Conservation (phyloP, 2,888 invertebrate species). For the Steinernema scapterisci region DNA sequence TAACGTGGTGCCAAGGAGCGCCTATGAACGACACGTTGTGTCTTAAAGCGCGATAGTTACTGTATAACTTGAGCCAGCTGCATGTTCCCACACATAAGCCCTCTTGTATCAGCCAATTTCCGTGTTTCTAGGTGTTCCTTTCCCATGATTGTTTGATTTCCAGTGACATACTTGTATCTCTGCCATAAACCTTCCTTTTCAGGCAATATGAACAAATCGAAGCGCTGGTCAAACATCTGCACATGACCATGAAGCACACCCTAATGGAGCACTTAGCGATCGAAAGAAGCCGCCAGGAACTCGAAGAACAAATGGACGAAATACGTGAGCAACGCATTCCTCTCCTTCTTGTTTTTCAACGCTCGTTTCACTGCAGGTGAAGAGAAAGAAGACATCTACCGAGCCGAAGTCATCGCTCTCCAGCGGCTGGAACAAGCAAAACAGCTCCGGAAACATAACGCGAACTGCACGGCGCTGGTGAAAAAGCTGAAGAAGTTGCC, state of each 20-base stretch:
- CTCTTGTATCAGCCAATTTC: too few relatives aligned
- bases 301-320: neutral
- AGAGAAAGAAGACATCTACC: neutral
- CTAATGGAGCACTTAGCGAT: neutral
- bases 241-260: neutral
- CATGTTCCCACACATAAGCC: too few relatives aligned
- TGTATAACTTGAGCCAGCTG: too few relatives aligned
- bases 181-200: too few relatives aligned
- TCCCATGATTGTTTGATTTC: too few relatives aligned
- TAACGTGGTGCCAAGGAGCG: too few relatives aligned
- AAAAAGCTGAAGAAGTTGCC: constrained; percentile 25
- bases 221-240: neutral
- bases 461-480: neutral
- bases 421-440: neutral
- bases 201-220: neutral
- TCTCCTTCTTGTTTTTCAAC: neutral
- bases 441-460: neutral
- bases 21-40: too few relatives aligned
- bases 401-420: constrained; percentile 7
- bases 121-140: too few relatives aligned
- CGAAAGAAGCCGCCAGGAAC: neutral
- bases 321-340: constrained; percentile 15
- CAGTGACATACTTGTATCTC: too few relatives aligned
- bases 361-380: neutral
- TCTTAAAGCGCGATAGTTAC: too few relatives aligned